Conservation (phyloP, 64 coral and sea anemone species). For the Pachyseris speciosa region DNA sequence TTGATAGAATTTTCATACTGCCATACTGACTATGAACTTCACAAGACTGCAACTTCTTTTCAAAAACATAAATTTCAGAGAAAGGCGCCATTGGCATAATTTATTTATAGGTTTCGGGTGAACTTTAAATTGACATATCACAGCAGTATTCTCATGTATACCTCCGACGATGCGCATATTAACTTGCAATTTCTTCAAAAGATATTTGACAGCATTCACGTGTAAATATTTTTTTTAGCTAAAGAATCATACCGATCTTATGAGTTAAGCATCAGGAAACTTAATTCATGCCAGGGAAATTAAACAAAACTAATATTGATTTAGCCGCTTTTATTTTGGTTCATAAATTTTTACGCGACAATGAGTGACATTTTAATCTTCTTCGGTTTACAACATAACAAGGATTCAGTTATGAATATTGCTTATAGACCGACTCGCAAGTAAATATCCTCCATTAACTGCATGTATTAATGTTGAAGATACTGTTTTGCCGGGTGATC, state of each 20-base stretch:
- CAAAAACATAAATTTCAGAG: background rate
- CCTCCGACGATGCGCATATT: background rate
- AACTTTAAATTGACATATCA: background rate
- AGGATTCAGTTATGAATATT: background rate
- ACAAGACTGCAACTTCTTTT: background rate
- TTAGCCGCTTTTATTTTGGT: background rate
- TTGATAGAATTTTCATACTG: background rate
- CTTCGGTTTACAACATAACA: background rate
- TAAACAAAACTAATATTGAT: conserved; percentile 49
- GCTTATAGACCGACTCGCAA: background rate
- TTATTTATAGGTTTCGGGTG: background rate
- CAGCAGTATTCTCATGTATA: background rate
- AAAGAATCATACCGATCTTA: background rate
- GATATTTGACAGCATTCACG: background rate
- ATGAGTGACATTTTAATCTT: background rate
- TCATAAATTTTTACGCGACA: background rate
- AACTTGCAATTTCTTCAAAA: conserved; percentile 5
- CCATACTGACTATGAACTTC: background rate
- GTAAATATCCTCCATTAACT: background rate
- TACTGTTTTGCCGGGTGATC: background rate
- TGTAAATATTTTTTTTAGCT: background rate
- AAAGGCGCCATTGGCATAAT: background rate
- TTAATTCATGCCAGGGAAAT: conserved; percentile 12
- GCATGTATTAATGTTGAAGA: background rate
- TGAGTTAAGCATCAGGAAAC: background rate